phyloP scores from a whole-genome alignment of 2,888 invertebrate genomes.

The Ornithoptera alexandrae region DNA sequence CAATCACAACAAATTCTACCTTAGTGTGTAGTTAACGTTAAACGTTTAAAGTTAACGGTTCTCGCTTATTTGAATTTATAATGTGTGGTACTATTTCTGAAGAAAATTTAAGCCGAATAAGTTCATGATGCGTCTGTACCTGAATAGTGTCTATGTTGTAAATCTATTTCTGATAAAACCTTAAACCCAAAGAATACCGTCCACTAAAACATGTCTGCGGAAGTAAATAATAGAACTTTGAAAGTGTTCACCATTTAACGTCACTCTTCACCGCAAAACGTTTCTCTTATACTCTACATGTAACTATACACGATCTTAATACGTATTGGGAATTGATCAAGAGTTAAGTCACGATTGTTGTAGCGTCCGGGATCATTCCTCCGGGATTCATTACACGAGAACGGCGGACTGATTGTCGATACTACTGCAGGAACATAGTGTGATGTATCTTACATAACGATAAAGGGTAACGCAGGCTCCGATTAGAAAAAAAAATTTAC shows the following conservation, averaged over 20 bases:
- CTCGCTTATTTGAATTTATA: too few species aligned
- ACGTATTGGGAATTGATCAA: constrained; percentile 72
- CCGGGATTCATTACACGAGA: constrained; percentile 74
- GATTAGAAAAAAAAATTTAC: background rate
- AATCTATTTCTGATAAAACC: too few species aligned
- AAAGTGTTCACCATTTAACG: background rate
- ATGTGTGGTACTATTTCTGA: too few species aligned
- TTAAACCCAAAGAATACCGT: too few species aligned
- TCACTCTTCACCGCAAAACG: constrained; percentile 16
- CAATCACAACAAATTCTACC: too few species aligned
- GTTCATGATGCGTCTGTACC: too few species aligned
- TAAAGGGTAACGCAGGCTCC: background rate
- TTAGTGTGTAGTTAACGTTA: too few species aligned
- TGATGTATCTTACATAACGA: constrained; percentile 8
- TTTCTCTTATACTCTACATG: constrained; percentile 32
- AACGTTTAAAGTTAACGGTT: too few species aligned
- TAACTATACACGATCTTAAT: constrained; percentile 35
- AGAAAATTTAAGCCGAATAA: too few species aligned
- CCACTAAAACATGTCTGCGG: too few species aligned
- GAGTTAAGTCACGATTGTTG: constrained; percentile 77
- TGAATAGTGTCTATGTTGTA: too few species aligned
- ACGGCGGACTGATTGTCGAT: constrained; percentile 63
- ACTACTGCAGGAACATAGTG: constrained; percentile 30
- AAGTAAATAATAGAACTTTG: background rate
- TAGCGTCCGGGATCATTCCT: constrained; percentile 63